Conservation (phyloP, 2,888 invertebrate genomes). For the Caenorhabditis parvicauda region DNA sequence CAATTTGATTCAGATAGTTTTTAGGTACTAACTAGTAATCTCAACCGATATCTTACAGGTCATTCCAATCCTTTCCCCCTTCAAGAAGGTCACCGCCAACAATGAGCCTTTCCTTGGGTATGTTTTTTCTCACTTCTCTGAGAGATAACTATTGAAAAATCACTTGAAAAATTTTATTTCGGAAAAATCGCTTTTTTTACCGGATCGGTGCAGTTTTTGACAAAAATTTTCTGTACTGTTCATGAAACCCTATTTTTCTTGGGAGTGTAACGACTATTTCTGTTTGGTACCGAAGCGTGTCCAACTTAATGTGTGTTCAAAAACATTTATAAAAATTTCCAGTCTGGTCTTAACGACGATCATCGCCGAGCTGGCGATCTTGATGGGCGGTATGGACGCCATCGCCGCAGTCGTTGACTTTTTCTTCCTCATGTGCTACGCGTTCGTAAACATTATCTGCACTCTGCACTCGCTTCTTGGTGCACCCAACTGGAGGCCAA, state of each 20-base stretch:
- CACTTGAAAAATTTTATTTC: background rate
- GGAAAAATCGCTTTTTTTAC: background rate
- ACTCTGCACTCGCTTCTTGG: constrained; percentile 88
- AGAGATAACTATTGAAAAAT: too few species aligned
- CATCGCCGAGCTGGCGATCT: constrained; percentile 71
- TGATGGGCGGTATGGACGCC: constrained; percentile 90
- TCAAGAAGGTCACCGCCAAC: constrained; percentile 85
- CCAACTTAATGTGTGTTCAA: too few species aligned
- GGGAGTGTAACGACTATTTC: too few species aligned
- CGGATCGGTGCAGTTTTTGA: background rate
- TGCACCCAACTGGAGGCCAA: constrained; percentile 96
- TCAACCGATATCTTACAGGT: constrained; percentile 68
- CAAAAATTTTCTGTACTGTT: background rate
- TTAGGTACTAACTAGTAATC: too few species aligned
- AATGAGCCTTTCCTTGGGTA: constrained; percentile 89
- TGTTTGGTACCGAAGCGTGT: too few species aligned
- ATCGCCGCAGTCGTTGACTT: constrained; percentile 75
- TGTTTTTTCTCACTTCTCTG: background rate
- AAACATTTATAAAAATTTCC: too few species aligned
- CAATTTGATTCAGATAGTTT: too few species aligned
- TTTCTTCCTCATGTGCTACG: constrained; percentile 99
- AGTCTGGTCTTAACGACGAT: constrained; percentile 80
- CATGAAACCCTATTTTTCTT: background rate
- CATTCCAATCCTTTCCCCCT: constrained; percentile 67
- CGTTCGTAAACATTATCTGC: constrained; percentile 97